These are phyloP conservation scores for Diphyllodes magnificus DNA, from an alignment of 2,113 vertebrate species.

Conservation along the genomic window DNA sequence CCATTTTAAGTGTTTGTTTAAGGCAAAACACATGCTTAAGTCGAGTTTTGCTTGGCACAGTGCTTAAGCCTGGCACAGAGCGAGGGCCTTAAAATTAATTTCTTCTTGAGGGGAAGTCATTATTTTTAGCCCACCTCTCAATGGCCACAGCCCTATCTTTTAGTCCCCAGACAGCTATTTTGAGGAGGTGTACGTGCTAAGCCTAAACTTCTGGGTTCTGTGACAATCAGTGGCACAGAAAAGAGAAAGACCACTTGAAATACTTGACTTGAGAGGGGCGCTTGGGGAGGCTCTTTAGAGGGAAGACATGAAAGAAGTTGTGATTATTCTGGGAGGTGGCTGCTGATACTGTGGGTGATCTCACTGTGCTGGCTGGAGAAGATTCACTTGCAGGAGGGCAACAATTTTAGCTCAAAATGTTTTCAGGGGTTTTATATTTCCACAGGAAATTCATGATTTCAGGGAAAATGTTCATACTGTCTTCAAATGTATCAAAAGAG, in stretches of 20 bases:
- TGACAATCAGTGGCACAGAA: not conserved
- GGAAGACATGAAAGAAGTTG: not conserved
- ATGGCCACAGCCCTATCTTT: not conserved
- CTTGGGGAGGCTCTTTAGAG: not conserved
- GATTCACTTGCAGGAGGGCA: not conserved
- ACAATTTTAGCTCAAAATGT: not conserved
- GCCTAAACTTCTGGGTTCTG: slow-evolving; percentile 10
- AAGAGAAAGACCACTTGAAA: slow-evolving; percentile 21
- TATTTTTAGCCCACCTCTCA: slow-evolving; percentile 39
- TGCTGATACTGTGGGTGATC: not conserved
- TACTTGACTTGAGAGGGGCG: slow-evolving; percentile 6
- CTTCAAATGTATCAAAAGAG: not conserved
- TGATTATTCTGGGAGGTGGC: not conserved
- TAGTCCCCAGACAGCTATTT: not conserved
- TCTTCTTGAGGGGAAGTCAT: not conserved
- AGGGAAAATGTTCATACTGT: not conserved
- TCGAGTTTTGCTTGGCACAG: not conserved
- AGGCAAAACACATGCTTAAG: not conserved
- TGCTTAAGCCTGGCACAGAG: not conserved
- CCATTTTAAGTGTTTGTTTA: not conserved
- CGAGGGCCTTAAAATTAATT: not conserved
- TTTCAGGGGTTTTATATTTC: not conserved
- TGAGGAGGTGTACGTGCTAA: not conserved
- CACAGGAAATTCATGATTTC: not conserved
- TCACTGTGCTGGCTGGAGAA: not conserved